A percentile compares a stretch with the other conserved stretches of the same genome.
These are phyloP conservation scores for Heliocidaris erythrogramma DNA, from an alignment of 35 echinoderm and acorn worm species.

Conservation along the genomic window DNA sequence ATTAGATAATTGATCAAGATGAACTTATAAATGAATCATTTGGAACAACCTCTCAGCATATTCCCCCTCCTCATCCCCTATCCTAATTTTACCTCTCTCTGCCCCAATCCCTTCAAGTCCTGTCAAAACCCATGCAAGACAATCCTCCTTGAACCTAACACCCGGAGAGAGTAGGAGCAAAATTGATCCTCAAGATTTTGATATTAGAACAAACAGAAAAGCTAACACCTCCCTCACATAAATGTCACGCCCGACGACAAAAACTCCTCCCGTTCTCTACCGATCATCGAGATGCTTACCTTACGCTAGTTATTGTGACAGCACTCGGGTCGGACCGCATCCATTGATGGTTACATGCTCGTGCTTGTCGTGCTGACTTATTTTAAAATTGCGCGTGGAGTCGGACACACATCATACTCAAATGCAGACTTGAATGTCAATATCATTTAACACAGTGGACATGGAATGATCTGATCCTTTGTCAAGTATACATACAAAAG, in stretches of 20 bases:
- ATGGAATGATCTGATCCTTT: neutral
- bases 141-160: neutral
- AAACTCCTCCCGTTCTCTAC: neutral
- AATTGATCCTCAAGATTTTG: slow-evolving; percentile 36
- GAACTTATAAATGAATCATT: neutral
- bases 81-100: neutral
- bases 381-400: neutral
- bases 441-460: neutral
- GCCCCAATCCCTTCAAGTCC: neutral
- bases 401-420: neutral
- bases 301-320: neutral
- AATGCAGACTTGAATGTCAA: neutral
- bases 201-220: slow-evolving; percentile 43
- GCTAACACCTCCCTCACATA: slow-evolving; percentile 4
- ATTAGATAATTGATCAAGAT: neutral
- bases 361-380: neutral
- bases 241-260: neutral
- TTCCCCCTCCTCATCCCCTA: neutral
- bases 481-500: neutral
- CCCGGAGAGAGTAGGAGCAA: neutral
- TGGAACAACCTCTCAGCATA: neutral
- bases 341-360: neutral
- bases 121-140: neutral
- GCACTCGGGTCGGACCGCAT: neutral
- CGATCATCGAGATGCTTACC: slow-evolving; percentile 3